These are phyloP conservation scores for Pecten maximus DNA, from an alignment of 2,888 invertebrate genomes.

Conservation along the genomic window DNA sequence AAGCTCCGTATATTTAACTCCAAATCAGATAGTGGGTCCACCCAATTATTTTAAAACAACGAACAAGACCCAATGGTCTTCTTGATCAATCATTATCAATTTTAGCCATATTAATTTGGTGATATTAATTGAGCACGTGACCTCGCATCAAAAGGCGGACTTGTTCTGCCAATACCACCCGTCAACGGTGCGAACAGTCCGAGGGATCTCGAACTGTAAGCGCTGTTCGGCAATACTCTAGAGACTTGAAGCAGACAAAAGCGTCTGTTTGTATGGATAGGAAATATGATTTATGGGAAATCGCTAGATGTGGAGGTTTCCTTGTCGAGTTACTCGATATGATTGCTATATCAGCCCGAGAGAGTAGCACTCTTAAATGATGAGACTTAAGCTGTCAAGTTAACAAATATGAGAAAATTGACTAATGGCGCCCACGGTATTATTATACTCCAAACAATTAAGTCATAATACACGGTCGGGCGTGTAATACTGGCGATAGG, in stretches of 20 bases:
- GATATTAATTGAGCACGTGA: slow-evolving; percentile 43
- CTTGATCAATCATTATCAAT: slow-evolving; percentile 36
- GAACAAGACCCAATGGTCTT: slow-evolving; percentile 26
- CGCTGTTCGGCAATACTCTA: slow-evolving; percentile 38
- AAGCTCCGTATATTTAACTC: slow-evolving; percentile 14
- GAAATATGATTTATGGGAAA: slow-evolving; percentile 41
- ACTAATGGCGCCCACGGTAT: slow-evolving; percentile 45
- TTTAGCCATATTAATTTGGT: slow-evolving; percentile 41
- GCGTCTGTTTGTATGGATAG: slow-evolving; percentile 15
- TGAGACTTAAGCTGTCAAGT: slow-evolving; percentile 43
- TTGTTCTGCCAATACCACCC: slow-evolving; percentile 33
- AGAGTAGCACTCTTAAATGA: slow-evolving; percentile 37
- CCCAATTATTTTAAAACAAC: slow-evolving; percentile 35
- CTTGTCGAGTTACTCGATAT: slow-evolving; percentile 41
- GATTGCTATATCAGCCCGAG: slow-evolving; percentile 39
- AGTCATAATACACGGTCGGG: slow-evolving; percentile 40
- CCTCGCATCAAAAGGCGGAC: slow-evolving; percentile 42
- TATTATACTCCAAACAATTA: slow-evolving; percentile 45
- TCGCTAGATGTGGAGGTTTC: slow-evolving; percentile 38
- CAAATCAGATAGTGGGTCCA: slow-evolving; percentile 13
- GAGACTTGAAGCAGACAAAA: slow-evolving; percentile 39
- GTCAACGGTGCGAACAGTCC: slow-evolving; percentile 37
- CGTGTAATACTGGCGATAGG: slow-evolving; percentile 39
- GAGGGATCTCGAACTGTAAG: slow-evolving; percentile 37
- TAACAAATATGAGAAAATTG: slow-evolving; percentile 40